Percentiles rank a stretch among this genome's conserved stretches.
Evolutionary conservation across 2,797 vertebrate species (phyloP).

Genomic region (Lindbergichthys nudifrons): DNA sequence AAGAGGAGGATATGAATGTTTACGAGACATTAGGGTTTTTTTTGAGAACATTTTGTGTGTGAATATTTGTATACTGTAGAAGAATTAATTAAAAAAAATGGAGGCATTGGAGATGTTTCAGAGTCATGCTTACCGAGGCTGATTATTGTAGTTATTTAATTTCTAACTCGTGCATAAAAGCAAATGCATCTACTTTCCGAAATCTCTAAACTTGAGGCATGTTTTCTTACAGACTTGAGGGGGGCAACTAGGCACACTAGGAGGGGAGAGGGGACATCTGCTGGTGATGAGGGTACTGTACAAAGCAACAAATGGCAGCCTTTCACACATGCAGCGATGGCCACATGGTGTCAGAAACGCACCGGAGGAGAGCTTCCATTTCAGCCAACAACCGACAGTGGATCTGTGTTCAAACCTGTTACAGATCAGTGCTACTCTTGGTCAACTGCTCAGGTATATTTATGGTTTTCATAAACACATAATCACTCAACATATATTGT

Average conservation of each 20-base stretch:
- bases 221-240: slow-evolving; percentile 36
- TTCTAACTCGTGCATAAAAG: background rate
- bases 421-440: too few species aligned
- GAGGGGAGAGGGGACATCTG: slow-evolving; percentile 59
- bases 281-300: slow-evolving; percentile 71
- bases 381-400: too few species aligned
- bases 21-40: slow-evolving; percentile 86
- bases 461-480: too few species aligned
- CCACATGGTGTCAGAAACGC: slow-evolving; percentile 73
- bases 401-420: too few species aligned
- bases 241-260: slow-evolving; percentile 53
- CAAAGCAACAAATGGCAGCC: slow-evolving; percentile 4
- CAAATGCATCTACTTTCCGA: too few species aligned
- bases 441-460: background rate
- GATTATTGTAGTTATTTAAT: background rate
- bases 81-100: slow-evolving; percentile 89
- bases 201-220: background rate
- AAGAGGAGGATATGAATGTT: slow-evolving; percentile 84
- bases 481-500: too few species aligned
- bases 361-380: slow-evolving; percentile 1
- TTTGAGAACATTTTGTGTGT: slow-evolving; percentile 89
- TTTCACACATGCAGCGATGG: slow-evolving; percentile 14
- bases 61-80: slow-evolving; percentile 94
- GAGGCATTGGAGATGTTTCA: slow-evolving; percentile 73
- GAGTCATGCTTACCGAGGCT: slow-evolving; percentile 45